A percentile compares a stretch with the other conserved stretches of the same genome.
phyloP scores from a whole-genome alignment of 1,140 invertebrate species.

The Drosophila bifasciata region DNA sequence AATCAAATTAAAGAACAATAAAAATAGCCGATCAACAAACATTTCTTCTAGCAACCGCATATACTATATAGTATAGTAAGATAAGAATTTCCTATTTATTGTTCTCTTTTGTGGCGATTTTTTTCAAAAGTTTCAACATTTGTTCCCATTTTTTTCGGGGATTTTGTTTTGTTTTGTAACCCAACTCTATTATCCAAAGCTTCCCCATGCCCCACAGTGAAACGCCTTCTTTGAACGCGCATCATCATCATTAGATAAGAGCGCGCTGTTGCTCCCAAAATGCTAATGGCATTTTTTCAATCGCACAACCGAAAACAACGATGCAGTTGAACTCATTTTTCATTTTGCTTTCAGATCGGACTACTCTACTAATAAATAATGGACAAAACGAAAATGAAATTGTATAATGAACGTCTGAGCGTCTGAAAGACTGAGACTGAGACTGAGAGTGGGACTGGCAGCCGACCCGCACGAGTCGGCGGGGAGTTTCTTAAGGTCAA shows the following conservation, averaged over 20 bases:
- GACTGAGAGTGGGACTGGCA: not conserved
- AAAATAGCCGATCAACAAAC: no score
- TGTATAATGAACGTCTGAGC: constrained; percentile 39
- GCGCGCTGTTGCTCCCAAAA: constrained; percentile 1
- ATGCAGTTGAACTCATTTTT: constrained; percentile 28
- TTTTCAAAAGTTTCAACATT: no score
- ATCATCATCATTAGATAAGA: not conserved
- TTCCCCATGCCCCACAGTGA: not conserved
- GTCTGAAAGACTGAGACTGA: not conserved
- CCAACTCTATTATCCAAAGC: no score
- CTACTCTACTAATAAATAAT: constrained; percentile 32
- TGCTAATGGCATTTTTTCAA: constrained; percentile 8
- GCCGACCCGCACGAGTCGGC: constrained; percentile 3
- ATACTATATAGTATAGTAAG: no score
- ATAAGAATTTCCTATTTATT: no score
- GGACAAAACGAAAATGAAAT: constrained; percentile 59
- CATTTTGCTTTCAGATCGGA: constrained; percentile 24
- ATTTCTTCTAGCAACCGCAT: no score
- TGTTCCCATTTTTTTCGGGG: no score
- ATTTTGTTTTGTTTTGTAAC: no score
- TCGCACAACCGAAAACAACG: not conserved
- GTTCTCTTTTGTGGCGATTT: no score
- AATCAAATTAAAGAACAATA: no score
- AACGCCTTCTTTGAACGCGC: not conserved
- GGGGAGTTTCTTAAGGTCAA: constrained; percentile 58